These are phyloP conservation scores for Limnephilus marmoratus DNA, from an alignment of 2,888 invertebrate species.

Conservation along the genomic window DNA sequence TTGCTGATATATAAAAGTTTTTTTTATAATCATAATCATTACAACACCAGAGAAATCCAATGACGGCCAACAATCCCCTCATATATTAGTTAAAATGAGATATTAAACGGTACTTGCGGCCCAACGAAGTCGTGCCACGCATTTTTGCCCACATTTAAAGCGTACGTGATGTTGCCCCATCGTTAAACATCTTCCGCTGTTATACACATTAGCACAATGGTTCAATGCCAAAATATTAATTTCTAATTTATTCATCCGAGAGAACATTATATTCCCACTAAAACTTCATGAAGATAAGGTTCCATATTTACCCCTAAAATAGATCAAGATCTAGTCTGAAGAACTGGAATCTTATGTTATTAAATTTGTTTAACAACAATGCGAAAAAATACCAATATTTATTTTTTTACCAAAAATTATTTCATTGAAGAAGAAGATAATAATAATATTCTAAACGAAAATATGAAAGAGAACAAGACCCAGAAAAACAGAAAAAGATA, in stretches of 20 bases:
- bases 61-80: neutral
- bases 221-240: neutral
- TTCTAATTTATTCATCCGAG: neutral
- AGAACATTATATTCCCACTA: neutral
- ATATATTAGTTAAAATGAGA: neutral
- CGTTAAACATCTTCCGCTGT: neutral
- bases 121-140: neutral
- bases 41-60: neutral
- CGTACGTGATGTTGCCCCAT: constrained; percentile 2
- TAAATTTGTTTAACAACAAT: neutral
- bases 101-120: neutral
- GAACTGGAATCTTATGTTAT: neutral
- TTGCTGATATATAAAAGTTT: neutral
- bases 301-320: too few species aligned
- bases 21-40: neutral
- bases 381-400: neutral
- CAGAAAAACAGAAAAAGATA: too few species aligned
- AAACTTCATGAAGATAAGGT: neutral
- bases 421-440: too few species aligned
- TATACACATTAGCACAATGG: neutral
- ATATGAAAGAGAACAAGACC: too few species aligned
- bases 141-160: neutral
- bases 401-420: neutral
- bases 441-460: too few species aligned
- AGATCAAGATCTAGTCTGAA: neutral